Evolutionary conservation across 2,113 vertebrate genomes (phyloP), one percentile per base, ranked within the genome.

Genomic region (Crypturellus undulatus): DNA sequence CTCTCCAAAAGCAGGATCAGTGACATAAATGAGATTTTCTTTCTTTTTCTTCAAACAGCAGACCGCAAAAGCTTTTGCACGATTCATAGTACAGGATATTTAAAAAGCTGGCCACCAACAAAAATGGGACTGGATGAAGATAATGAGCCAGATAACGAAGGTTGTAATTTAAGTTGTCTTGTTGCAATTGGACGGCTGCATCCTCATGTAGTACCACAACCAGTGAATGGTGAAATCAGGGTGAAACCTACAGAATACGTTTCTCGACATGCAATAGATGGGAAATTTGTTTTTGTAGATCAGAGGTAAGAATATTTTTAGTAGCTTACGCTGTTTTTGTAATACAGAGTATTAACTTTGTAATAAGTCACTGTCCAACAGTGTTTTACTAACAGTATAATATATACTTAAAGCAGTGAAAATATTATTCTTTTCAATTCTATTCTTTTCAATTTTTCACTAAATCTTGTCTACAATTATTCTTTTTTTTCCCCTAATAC

Each of bases 41-140:
- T 71, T 43, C 5, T 75, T 78, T 96, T 87, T 88, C 38, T 92
- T 94, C 67, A 83, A 94, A 36, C 97, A 99, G 99, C 98, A 43
- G 99, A 99, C 97, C 98, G 99, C 75, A 99, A 99, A 98, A 99
- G 99, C 97, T 99, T 99, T 98, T 99, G 99, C 98, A 99, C 99
- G 91, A 99, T 99, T 97, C 99, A 99, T 96, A 99, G 99, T 97
- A 99, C 99, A 18, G 99, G 99, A 87, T 99, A 99, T 97, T 96
- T 99, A 95, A 99, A 99, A 97, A 99, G 99, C 96, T 99, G 99
- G 99, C 99, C 99, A 0, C 99, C 99, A 59, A 99, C 99, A 34
- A 99, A 99, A 97, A 99, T 99, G 99, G 99, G 99, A 22, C 97
- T 99, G 49, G 99, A 99, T 2, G 99, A 99, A 89, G 99, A 99